phyloP scores from a whole-genome alignment of 2,797 vertebrate genomes.

The Hozukius guyotensis region DNA sequence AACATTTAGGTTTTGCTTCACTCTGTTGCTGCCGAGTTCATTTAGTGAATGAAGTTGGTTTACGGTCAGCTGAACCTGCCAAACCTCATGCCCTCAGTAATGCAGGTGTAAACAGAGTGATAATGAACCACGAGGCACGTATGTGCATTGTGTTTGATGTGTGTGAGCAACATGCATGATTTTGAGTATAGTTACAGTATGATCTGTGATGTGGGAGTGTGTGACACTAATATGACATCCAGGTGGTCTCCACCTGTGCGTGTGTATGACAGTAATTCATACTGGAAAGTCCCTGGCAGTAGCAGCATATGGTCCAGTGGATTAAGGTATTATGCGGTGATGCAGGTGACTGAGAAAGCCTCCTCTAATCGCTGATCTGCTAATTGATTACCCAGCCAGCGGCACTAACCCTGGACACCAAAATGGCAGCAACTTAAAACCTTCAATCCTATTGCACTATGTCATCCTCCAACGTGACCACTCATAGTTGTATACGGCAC shows the following conservation, averaged over 20 bases:
- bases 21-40: background rate
- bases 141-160: background rate
- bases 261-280: constrained; percentile 40
- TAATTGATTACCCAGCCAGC: constrained; percentile 84
- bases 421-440: constrained; percentile 83
- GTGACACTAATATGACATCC: background rate
- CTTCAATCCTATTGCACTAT: constrained; percentile 79
- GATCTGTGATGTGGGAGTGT: background rate
- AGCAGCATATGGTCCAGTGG: constrained; percentile 87
- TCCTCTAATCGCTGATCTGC: constrained; percentile 82
- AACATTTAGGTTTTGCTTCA: background rate
- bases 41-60: background rate
- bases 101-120: background rate
- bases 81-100: background rate
- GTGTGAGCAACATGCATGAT: background rate
- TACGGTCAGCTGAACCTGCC: background rate
- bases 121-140: background rate
- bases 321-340: constrained; percentile 90
- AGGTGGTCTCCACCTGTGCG: constrained; percentile 52
- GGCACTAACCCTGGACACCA: constrained; percentile 63
- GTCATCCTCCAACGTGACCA: constrained; percentile 70
- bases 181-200: background rate
- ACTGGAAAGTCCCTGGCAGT: constrained; percentile 64
- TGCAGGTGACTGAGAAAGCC: constrained; percentile 84
- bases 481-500: constrained; percentile 21